These are phyloP conservation scores for Gyps fulvus DNA, from an alignment of 2,113 vertebrate genomes.

Conservation along the genomic window DNA sequence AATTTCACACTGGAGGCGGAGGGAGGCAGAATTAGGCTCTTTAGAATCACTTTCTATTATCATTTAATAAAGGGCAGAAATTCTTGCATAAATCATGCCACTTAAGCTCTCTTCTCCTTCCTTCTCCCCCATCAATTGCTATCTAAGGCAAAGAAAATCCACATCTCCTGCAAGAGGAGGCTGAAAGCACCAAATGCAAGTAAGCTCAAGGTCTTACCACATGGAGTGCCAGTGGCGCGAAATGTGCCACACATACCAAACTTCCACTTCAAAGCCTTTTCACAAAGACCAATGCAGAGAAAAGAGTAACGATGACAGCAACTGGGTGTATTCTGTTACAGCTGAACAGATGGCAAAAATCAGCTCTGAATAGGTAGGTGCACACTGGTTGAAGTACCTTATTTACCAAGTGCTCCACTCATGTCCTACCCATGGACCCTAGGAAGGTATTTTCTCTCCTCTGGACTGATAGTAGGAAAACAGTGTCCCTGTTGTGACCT, in stretches of 20 bases:
- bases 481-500: not conserved
- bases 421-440: not conserved
- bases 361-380: not conserved
- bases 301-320: not conserved
- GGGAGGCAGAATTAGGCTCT: not conserved
- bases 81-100: not conserved
- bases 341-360: not conserved
- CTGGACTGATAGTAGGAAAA: not conserved
- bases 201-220: not conserved
- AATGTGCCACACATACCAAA: not conserved
- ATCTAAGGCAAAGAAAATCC: not conserved
- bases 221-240: accelerated
- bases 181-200: not conserved
- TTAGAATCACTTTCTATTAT: not conserved
- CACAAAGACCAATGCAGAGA: not conserved
- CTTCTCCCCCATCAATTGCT: not conserved
- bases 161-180: not conserved
- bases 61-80: not conserved
- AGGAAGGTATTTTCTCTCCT: not conserved
- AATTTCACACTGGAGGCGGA: not conserved
- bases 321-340: not conserved
- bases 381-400: not conserved
- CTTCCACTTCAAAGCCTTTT: not conserved
- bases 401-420: not conserved
- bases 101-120: not conserved